phyloP scores from a whole-genome alignment of 2,113 vertebrate species.

The Pelmatolapia mariae region DNA sequence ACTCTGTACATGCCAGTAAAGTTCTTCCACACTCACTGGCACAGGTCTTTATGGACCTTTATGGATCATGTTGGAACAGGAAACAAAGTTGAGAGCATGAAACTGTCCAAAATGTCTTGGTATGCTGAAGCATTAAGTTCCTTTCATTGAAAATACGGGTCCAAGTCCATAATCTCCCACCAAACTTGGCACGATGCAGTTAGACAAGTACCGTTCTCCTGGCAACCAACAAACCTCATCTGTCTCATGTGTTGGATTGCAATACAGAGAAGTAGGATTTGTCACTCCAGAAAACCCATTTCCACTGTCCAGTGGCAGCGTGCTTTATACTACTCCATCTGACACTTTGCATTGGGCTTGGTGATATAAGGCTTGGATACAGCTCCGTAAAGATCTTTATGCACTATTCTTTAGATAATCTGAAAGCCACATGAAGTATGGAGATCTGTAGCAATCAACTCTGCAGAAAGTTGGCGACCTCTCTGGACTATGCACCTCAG shows the following conservation, averaged over 20 bases:
- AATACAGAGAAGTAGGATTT: neutral
- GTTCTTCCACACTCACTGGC: neutral
- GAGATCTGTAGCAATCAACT: neutral
- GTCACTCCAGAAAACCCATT: neutral
- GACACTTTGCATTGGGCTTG: neutral
- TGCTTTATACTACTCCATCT: neutral
- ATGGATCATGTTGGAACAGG: neutral
- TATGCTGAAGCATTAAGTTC: no score
- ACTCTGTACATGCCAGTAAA: accelerated
- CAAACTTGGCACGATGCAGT: neutral
- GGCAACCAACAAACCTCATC: accelerated
- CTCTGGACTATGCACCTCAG: neutral
- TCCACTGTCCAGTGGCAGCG: neutral
- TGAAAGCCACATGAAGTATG: neutral
- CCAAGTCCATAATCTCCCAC: neutral
- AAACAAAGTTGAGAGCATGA: neutral
- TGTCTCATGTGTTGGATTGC: neutral
- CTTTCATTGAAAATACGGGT: accelerated
- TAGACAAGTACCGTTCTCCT: accelerated
- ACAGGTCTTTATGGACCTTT: neutral
- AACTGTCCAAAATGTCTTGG: neutral
- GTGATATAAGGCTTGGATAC: neutral
- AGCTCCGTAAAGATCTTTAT: neutral
- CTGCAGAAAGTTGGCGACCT: neutral
- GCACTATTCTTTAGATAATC: accelerated